Conservation (phyloP, 2,888 invertebrate species). For the Chrysotoxum bicinctum region DNA sequence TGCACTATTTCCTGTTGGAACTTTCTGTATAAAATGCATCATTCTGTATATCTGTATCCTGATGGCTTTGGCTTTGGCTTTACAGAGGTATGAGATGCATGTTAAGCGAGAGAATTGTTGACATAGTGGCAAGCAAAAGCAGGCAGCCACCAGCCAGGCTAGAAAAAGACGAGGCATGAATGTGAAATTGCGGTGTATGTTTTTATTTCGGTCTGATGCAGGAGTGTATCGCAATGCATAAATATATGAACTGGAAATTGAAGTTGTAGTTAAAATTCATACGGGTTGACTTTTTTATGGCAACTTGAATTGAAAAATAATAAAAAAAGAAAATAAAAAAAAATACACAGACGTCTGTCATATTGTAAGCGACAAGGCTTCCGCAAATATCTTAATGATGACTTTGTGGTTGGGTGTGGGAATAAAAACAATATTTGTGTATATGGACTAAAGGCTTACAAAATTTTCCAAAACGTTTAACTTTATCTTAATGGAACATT, state of each 20-base stretch:
- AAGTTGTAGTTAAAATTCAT: constrained; percentile 64
- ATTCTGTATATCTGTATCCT: constrained; percentile 3
- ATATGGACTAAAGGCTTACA: no score
- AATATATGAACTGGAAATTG: constrained; percentile 54
- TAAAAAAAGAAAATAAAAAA: not conserved
- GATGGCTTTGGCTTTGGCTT: not conserved
- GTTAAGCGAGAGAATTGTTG: constrained; percentile 36
- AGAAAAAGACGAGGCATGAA: constrained; percentile 35
- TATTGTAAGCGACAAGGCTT: constrained; percentile 4
- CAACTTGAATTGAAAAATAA: constrained; percentile 16
- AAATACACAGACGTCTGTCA: constrained; percentile 36
- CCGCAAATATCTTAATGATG: not conserved
- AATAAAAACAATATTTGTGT: not conserved
- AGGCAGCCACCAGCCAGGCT: not conserved
- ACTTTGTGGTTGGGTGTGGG: not conserved
- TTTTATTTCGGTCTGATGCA: constrained; percentile 35
- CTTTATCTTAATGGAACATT: no score
- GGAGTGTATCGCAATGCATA: constrained; percentile 58
- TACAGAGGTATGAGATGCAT: constrained; percentile 42
- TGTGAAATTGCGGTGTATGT: constrained; percentile 25
- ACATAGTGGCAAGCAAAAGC: not conserved
- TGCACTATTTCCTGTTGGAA: constrained; percentile 56
- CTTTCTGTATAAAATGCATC: constrained; percentile 53
- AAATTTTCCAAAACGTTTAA: no score
- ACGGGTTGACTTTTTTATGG: constrained; percentile 36